Base-by-base conservation (phyloP, 2,797 vertebrate species). In the Neoniphon sammara region DNA sequence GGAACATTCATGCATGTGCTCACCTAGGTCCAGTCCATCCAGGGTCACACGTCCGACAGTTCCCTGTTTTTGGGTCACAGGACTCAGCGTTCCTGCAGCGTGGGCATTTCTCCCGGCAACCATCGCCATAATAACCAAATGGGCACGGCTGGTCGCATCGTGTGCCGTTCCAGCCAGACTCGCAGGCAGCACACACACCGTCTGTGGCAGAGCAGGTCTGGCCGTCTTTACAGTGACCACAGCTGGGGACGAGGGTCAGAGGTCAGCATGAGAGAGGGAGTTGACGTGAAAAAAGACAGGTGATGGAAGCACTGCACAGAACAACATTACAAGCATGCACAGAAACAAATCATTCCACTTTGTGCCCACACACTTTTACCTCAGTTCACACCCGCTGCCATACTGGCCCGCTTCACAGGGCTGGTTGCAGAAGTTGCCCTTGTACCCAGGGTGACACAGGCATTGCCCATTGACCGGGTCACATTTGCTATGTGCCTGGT, bases 11-110 rank as follows among this genome's bases (percentile, higher is more conserved):
- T 7, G 23, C 15, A 2, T 10, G 46, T 47, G 20, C 82, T 20
- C 50, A 98, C 97, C 97, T 98, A 71, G 88, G 78, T 66, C 97
- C 96, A 0, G 18, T 93, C 95, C 94, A 95, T 70, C 98, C 98
- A 0, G 95, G 91, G 47, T 98, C 93, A 61, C 98, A 99, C 66
- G 9, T 79, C 44, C 9, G 71, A 83, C 97, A 99, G 55, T 50
- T 73, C 5, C 98, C 97, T 0, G 89, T 97, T 83, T 92, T 80
- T 0, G 91, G 85, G 65, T 96, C 89, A 18, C 98, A 99, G 17
- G 88, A 17, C 25, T 96, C 95, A 10, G 93, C 90, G 0, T 9
- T 81, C 55, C 61, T 83, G 91, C 98, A 99, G 36, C 0, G 90
- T 5, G 96, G 95, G 70, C 98, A 99, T 0, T 1, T 83, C 62